Conservation (phyloP, 2,113 vertebrate species). For the Sciurus niger region DNA sequence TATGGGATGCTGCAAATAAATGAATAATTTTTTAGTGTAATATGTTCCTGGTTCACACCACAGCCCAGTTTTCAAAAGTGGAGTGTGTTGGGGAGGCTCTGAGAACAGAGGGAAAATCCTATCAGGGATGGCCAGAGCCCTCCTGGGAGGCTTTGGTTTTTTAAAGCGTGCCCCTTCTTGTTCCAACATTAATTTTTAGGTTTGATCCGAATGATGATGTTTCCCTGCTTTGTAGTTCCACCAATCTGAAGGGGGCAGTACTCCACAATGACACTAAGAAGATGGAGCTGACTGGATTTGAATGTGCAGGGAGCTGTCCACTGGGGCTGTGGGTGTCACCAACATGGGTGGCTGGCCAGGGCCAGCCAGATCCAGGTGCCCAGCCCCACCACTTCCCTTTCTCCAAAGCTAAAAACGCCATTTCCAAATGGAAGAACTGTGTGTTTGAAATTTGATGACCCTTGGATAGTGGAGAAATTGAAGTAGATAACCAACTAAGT, state of each 20-base stretch:
- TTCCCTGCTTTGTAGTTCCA: background rate
- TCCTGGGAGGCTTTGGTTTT: background rate
- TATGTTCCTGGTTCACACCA: background rate
- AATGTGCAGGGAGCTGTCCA: background rate
- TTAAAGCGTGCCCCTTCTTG: background rate
- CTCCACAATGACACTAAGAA: background rate
- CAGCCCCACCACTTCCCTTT: background rate
- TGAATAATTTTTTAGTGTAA: background rate
- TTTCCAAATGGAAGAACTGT: background rate
- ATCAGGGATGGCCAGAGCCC: too few relatives aligned
- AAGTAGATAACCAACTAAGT: background rate
- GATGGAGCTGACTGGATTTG: too few relatives aligned
- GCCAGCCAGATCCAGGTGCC: background rate
- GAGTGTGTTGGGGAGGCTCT: rapidly evolving
- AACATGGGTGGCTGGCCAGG: background rate
- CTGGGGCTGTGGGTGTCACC: rapidly evolving
- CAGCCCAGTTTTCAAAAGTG: rapidly evolving
- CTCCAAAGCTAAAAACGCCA: background rate
- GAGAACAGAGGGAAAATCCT: background rate
- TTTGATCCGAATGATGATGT: background rate
- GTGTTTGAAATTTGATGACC: background rate
- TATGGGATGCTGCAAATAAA: background rate
- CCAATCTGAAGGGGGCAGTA: background rate
- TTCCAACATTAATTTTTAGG: background rate
- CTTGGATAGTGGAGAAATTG: background rate